A percentile compares a stretch with the other conserved stretches of the same genome.
Conservation (phyloP, 35 echinoderm and acorn worm genomes). For the Nesometra sesokonis region DNA sequence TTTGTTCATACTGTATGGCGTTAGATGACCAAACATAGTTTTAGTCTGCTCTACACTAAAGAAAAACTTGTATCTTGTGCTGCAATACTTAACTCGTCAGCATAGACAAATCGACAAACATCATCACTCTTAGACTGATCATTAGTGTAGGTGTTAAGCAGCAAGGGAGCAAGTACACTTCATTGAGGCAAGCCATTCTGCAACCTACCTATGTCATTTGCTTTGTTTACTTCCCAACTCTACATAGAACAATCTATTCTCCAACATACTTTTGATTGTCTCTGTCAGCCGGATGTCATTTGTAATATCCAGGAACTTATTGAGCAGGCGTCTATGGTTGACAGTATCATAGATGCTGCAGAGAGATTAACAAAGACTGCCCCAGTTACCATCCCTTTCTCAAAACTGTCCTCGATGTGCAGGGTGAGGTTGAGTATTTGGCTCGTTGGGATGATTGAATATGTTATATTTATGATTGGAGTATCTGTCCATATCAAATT, state of each 20-base stretch:
- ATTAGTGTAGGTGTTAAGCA: constrained; percentile 29
- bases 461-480: too few species aligned
- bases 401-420: constrained; percentile 1
- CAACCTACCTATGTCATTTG: background rate
- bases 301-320: constrained; percentile 15
- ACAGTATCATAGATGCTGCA: constrained; percentile 44
- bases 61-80: background rate
- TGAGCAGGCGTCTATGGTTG: constrained; percentile 15
- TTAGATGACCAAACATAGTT: background rate
- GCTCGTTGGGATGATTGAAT: too few species aligned
- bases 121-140: background rate
- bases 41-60: background rate
- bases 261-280: background rate
- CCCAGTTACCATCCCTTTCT: background rate
- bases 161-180: constrained; percentile 39
- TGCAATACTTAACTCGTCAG: background rate
- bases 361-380: constrained; percentile 38
- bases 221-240: constrained; percentile 6
- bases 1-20: constrained; percentile 34
- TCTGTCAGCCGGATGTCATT: background rate
- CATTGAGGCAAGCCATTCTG: background rate
- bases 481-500: too few species aligned
- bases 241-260: constrained; percentile 22
- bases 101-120: constrained; percentile 8
- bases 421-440: constrained; percentile 39